A percentile compares a stretch with the other conserved stretches of the same genome.
phyloP scores from a whole-genome alignment of 1,140 invertebrate genomes.

The Hypothenemus hampei region DNA sequence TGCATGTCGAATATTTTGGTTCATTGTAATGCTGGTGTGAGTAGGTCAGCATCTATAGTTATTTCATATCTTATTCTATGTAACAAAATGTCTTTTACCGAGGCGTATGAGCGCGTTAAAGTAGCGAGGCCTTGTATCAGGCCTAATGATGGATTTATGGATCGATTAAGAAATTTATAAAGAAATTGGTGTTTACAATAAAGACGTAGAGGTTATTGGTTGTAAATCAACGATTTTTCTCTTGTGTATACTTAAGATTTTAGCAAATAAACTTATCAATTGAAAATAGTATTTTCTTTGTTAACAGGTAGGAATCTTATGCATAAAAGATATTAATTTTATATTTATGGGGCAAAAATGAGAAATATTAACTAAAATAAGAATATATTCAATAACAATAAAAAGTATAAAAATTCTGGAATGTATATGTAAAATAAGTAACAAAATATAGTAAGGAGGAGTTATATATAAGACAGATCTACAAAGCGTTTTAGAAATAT shows the following conservation, averaged over 20 bases:
- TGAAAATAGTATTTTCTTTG: too few species aligned
- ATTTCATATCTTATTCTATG: conserved; percentile 79
- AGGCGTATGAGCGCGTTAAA: conserved; percentile 69
- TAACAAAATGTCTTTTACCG: conserved; percentile 56
- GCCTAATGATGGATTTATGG: conserved; percentile 76
- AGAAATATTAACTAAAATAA: neutral
- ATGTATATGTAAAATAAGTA: conserved; percentile 30
- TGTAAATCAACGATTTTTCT: too few species aligned
- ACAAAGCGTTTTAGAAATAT: too few species aligned
- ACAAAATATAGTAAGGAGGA: too few species aligned
- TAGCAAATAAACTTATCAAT: too few species aligned
- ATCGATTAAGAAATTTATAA: conserved; percentile 51
- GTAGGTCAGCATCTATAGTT: conserved; percentile 75
- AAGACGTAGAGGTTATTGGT: too few species aligned
- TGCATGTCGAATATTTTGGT: conserved; percentile 65
- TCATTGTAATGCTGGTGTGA: conserved; percentile 90
- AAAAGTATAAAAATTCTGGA: conserved; percentile 28
- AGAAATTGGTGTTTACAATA: too few species aligned
- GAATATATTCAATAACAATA: conserved; percentile 24
- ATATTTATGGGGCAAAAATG: neutral
- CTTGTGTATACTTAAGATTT: too few species aligned
- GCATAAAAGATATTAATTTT: too few species aligned
- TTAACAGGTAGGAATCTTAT: too few species aligned
- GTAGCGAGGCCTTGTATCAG: conserved; percentile 58
- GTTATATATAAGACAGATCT: too few species aligned